A percentile compares a stretch with the other conserved stretches of the same genome.
phyloP scores from a whole-genome alignment of 2,113 vertebrate genomes.

The Osmerus mordax region DNA sequence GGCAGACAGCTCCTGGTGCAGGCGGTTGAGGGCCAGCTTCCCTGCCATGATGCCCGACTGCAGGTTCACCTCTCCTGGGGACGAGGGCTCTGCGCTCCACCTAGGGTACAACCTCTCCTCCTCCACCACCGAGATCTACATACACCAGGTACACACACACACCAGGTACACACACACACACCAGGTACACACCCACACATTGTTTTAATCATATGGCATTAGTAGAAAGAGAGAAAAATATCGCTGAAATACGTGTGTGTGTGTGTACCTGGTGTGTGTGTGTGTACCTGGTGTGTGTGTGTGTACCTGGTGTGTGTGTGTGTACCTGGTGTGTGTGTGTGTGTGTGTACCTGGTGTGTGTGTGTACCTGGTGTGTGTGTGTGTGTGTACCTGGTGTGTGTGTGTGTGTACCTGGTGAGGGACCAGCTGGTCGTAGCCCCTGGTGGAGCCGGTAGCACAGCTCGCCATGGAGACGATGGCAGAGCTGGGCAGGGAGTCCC shows the following conservation, averaged over 20 bases:
- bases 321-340: not conserved
- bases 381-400: not conserved
- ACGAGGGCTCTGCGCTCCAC: constrained; percentile 76
- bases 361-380: not conserved
- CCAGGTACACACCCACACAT: not conserved
- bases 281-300: no score
- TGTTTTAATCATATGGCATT: no score
- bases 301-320: no score
- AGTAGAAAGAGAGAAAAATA: not conserved
- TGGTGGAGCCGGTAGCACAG: constrained; percentile 92
- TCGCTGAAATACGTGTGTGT: no score
- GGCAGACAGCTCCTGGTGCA: constrained; percentile 89
- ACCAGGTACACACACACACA: constrained; percentile 12
- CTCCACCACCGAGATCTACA: constrained; percentile 91
- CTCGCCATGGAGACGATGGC: constrained; percentile 93
- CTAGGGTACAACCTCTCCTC: constrained; percentile 91
- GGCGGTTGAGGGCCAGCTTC: constrained; percentile 84
- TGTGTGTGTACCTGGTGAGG: constrained; percentile 84
- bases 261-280: no score
- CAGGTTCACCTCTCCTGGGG: constrained; percentile 73
- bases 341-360: not conserved
- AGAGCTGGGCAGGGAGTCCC: constrained; percentile 88
- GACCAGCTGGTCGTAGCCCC: constrained; percentile 92
- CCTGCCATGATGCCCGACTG: constrained; percentile 87
- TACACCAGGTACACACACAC: constrained; percentile 34